Conservation (phyloP, 2,113 vertebrate genomes). For the Coregonus clupeaformis region DNA sequence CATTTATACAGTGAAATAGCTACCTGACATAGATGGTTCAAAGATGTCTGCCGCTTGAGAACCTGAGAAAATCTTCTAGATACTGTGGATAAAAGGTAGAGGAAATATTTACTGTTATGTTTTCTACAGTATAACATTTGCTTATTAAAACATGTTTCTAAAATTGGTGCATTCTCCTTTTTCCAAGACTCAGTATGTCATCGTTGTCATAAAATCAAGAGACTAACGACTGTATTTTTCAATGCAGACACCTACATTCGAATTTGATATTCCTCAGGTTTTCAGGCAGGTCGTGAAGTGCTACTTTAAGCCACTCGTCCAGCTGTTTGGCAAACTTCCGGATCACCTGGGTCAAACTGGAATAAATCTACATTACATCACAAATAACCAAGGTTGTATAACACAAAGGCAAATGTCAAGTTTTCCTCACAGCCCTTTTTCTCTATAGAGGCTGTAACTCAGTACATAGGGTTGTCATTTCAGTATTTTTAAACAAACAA, state of each 20-base stretch:
- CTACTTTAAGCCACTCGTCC: constrained; percentile 97
- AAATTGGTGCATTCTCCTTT: neutral
- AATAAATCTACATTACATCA: constrained; percentile 15
- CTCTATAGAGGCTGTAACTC: too few relatives aligned
- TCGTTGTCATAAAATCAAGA: neutral
- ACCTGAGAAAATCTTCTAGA: constrained; percentile 98
- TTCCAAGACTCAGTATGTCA: neutral
- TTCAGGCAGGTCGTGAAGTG: constrained; percentile 94
- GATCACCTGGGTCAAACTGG: constrained; percentile 97
- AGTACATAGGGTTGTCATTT: too few relatives aligned
- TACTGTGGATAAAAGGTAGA: constrained; percentile 76
- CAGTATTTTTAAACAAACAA: too few relatives aligned
- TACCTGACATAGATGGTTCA: constrained; percentile 99
- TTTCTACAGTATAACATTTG: neutral
- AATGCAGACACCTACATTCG: constrained; percentile 78
- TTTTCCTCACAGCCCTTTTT: too few relatives aligned
- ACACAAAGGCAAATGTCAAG: too few relatives aligned
- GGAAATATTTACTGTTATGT: neutral
- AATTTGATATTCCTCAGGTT: constrained; percentile 98
- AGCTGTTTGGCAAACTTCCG: constrained; percentile 98
- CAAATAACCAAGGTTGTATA: neutral
- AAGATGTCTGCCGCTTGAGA: constrained; percentile 93
- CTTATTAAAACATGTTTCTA: neutral
- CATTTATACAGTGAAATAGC: constrained; percentile 27
- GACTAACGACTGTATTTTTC: constrained; percentile 1